Evolutionary conservation across 2,797 vertebrate genomes (phyloP), one percentile per base, ranked within the genome.

Genomic region (Poeciliopsis infans): DNA sequence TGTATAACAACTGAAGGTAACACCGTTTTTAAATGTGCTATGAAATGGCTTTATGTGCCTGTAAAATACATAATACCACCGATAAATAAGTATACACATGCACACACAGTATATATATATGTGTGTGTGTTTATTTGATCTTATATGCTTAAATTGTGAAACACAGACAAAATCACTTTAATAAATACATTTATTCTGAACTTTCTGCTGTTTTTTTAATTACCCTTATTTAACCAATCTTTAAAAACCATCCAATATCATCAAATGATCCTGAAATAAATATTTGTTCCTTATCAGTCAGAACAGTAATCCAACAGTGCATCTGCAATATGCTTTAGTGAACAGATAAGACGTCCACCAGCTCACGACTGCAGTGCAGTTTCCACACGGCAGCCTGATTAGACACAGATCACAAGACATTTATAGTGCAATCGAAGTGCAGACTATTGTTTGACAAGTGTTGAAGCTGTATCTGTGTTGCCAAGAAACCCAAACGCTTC

Each of bases 271-370:
- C 18, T 31, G 53, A 28, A 85, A 70, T n/a, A 49, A 84, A 81
- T 77, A 82, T 83, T 81, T 79, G 25, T 79, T 43, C 12, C 11
- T 80, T 33, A 84, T 83, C 53, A 86, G 57, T 51, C 41, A 2
- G 72, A 88, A 57, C 2, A 81, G 87, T 74, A 76, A 82, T 28
- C 80, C 64, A 41, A 20, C 64, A 28, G 73, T 31, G 46, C 1
- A 0, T 82, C 72, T 59, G 28, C 61, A 57, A 47, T 31, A 47
- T 55, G 76, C 73, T 82, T 55, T 4, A 70, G 51, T 47, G 28
- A 55, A 71, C 31, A 83, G 85, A 88, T 81, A 86, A 78, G 88
- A 3, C 69, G 57, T 87, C 87, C 85, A 79, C 73, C 66, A 79
- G 73, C n/a, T 80, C 80, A 90, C 7, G 4, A 46, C 45, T 51